Percentiles rank a stretch among this genome's conserved stretches.
Conservation (phyloP, 2,113 vertebrate genomes). For the Leptobrachium leishanense region DNA sequence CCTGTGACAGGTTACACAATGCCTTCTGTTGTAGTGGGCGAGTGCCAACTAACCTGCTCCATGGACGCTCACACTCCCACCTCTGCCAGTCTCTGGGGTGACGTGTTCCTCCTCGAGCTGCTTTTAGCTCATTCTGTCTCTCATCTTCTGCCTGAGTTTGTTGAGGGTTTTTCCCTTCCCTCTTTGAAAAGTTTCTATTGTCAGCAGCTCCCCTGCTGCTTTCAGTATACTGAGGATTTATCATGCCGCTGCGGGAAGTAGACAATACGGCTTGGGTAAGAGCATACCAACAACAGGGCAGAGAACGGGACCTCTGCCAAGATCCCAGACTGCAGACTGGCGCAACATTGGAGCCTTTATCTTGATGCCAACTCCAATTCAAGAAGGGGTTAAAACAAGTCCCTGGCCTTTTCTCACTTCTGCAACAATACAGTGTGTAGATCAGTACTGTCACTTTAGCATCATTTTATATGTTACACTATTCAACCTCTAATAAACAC, state of each 20-base stretch:
- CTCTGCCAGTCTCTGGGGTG: neutral
- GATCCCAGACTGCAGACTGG: neutral
- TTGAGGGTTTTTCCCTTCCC: neutral
- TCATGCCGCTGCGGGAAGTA: neutral
- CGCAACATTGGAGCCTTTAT: neutral
- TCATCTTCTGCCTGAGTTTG: neutral
- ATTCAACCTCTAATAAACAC: no score
- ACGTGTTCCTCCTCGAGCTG: neutral
- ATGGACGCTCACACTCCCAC: neutral
- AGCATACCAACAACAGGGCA: neutral
- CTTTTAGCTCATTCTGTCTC: constrained; percentile 18
- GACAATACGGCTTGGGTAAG: neutral
- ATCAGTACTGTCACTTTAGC: no score
- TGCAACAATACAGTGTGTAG: no score
- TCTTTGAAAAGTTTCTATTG: neutral
- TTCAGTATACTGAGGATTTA: neutral
- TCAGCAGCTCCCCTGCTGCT: neutral
- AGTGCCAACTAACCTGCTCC: neutral
- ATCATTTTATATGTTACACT: no score
- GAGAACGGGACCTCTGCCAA: neutral
- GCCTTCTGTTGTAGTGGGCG: neutral
- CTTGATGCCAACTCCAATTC: neutral
- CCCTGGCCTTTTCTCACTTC: no score
- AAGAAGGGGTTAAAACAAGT: no score
- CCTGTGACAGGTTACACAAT: neutral